phyloP scores from a whole-genome alignment of 2,888 invertebrate species.

The Eupithecia dodoneata region DNA sequence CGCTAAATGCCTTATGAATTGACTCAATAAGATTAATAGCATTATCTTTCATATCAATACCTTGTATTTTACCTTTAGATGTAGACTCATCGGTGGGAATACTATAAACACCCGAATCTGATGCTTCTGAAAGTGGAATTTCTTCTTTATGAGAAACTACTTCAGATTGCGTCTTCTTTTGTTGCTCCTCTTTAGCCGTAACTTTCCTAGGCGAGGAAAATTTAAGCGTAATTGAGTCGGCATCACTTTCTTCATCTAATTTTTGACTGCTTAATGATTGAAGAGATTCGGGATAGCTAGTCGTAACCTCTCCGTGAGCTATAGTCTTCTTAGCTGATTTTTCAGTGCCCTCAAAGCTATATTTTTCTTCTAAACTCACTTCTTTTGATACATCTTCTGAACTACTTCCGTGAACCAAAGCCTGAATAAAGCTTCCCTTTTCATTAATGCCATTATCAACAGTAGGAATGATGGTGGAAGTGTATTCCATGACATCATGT shows the following conservation, averaged over 20 bases:
- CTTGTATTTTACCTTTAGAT: conserved; percentile 39
- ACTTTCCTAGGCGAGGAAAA: conserved; percentile 42
- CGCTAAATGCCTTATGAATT: conserved; percentile 72
- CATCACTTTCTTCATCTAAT: conserved; percentile 44
- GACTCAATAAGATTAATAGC: conserved; percentile 66
- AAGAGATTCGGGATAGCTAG: conserved; percentile 46
- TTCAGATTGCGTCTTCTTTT: conserved; percentile 39
- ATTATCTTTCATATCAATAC: conserved; percentile 52
- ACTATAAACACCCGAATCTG: conserved; percentile 66
- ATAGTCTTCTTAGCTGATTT: conserved; percentile 60
- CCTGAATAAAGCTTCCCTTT: conserved; percentile 53
- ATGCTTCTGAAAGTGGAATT: conserved; percentile 58
- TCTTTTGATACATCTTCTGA: conserved; percentile 77
- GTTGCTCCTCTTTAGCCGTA: conserved; percentile 37
- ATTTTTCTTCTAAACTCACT: conserved; percentile 76
- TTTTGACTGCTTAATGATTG: conserved; percentile 51
- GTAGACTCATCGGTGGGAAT: conserved; percentile 57
- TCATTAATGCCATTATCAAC: conserved; percentile 58
- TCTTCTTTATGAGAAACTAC: conserved; percentile 57
- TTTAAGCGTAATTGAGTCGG: conserved; percentile 52
- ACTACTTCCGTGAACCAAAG: conserved; percentile 63
- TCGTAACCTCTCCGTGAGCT: conserved; percentile 30
- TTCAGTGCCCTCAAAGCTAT: conserved; percentile 72
- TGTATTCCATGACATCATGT: conserved; percentile 46
- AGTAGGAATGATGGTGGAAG: conserved; percentile 51